phyloP scores from a whole-genome alignment of 2,888 invertebrate species.

The Ennomos fuscantarius region DNA sequence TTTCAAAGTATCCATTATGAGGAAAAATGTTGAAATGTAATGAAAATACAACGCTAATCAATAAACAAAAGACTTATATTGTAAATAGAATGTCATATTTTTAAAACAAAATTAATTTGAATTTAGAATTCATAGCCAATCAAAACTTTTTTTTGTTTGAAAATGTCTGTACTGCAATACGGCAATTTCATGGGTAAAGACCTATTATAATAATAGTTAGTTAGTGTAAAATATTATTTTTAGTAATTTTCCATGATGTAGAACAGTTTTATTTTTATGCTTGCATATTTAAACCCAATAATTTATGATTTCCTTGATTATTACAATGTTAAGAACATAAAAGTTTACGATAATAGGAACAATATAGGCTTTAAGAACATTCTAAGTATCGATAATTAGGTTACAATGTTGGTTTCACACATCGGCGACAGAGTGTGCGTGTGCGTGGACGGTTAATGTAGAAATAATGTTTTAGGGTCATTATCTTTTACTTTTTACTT shows the following conservation, averaged over 20 bases:
- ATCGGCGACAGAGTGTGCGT: constrained; percentile 56
- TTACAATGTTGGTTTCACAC: constrained; percentile 54
- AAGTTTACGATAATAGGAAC: constrained; percentile 29
- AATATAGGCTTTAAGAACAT: constrained; percentile 40
- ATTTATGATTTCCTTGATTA: constrained; percentile 16
- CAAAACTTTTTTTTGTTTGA: too few species aligned
- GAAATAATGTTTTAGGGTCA: constrained; percentile 74
- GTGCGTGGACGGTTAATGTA: constrained; percentile 64
- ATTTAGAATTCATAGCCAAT: too few species aligned
- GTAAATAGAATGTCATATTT: too few species aligned
- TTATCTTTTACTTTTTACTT: constrained; percentile 79
- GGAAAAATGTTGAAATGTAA: too few species aligned
- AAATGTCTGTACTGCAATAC: too few species aligned
- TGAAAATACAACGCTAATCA: too few species aligned
- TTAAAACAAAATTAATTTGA: too few species aligned
- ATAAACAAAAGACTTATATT: too few species aligned
- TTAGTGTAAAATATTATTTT: too few species aligned
- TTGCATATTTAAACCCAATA: constrained; percentile 6
- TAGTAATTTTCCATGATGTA: not conserved
- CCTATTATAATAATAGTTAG: too few species aligned
- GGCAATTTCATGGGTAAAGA: too few species aligned
- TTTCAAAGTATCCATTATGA: too few species aligned
- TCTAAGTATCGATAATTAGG: constrained; percentile 56
- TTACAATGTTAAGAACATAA: constrained; percentile 23
- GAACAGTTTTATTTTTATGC: not conserved